Conservation (phyloP, 2,797 vertebrate species). For the Danio aesculapii region DNA sequence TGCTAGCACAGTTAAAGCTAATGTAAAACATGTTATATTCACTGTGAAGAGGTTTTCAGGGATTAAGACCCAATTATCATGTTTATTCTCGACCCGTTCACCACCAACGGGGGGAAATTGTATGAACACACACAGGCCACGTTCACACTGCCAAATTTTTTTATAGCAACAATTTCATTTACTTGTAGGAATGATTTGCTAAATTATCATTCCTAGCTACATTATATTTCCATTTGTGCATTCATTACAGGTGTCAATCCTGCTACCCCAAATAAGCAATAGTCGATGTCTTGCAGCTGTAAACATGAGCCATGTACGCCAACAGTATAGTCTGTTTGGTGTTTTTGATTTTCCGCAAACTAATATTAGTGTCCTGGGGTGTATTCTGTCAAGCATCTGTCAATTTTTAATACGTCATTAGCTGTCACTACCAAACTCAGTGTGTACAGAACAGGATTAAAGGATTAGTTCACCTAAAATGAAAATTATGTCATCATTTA, state of each 20-base stretch:
- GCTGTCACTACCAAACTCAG: neutral
- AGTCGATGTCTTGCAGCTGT: constrained; percentile 7
- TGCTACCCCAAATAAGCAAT: neutral
- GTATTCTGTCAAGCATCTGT: neutral
- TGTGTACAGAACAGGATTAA: constrained; percentile 31
- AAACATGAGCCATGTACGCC: neutral
- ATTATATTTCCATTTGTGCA: neutral
- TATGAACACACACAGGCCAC: constrained; percentile 22
- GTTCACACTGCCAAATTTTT: constrained; percentile 16
- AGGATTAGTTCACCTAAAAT: constrained; percentile 1
- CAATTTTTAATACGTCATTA: neutral
- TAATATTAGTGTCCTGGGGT: neutral
- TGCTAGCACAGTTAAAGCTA: constrained; percentile 19
- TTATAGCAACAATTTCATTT: neutral
- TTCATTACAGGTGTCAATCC: neutral
- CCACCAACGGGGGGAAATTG: neutral
- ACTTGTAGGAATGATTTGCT: neutral
- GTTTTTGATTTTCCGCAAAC: neutral
- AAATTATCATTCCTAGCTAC: neutral
- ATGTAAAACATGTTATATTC: constrained; percentile 37
- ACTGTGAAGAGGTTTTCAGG: constrained; percentile 39
- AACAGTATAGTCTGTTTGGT: neutral
- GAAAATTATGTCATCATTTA: neutral
- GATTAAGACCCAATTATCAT: constrained; percentile 8
- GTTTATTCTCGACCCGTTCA: neutral